Evolutionary conservation across 2,888 invertebrate species (phyloP).

Genomic region (Trachelus troglodyta): DNA sequence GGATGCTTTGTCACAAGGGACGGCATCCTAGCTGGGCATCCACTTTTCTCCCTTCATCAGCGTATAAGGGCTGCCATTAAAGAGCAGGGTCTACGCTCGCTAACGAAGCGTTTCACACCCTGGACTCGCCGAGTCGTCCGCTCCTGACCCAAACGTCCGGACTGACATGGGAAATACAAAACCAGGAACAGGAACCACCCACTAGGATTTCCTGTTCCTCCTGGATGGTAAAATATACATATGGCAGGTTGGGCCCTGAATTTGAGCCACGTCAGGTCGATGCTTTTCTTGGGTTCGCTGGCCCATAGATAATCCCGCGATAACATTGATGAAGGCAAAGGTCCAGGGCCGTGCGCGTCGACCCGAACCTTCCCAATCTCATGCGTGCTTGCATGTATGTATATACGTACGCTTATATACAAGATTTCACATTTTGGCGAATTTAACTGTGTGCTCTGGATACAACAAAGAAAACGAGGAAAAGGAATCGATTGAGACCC

Average conservation of each 20-base stretch:
- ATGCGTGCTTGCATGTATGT: background rate
- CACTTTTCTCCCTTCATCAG: background rate
- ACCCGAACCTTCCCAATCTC: slow-evolving; percentile 23
- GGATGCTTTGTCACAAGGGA: background rate
- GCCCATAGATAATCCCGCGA: slow-evolving; percentile 45
- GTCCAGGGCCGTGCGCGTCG: slow-evolving; percentile 30
- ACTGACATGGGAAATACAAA: slow-evolving; percentile 15
- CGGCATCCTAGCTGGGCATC: background rate
- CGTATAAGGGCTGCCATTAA: background rate
- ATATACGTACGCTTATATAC: too few relatives aligned
- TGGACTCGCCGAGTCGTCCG: background rate
- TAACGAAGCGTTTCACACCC: background rate
- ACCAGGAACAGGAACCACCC: background rate
- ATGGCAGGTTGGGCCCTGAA: background rate
- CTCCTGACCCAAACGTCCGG: slow-evolving; percentile 1
- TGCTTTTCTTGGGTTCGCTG: slow-evolving; percentile 21
- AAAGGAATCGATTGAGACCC: background rate
- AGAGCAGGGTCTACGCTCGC: background rate
- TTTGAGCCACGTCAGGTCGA: background rate
- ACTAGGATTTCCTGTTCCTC: background rate
- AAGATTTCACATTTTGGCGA: background rate
- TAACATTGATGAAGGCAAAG: slow-evolving; percentile 51
- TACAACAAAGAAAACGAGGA: background rate
- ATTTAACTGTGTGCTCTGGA: background rate
- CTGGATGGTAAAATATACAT: background rate